Conservation (phyloP, 2,888 invertebrate species). For the Dyspetes luteomarginatus region DNA sequence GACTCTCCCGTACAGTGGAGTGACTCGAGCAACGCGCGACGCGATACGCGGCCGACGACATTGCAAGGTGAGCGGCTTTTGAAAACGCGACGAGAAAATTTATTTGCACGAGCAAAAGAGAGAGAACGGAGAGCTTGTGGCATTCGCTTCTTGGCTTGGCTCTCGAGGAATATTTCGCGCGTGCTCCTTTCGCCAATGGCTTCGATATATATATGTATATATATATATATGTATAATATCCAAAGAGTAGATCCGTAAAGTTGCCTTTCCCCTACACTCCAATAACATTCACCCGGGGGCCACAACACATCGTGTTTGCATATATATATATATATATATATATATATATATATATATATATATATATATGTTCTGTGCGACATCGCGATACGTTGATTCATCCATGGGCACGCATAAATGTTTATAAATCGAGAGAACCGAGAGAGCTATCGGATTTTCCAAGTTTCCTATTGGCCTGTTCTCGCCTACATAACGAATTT, state of each 20-base stretch:
- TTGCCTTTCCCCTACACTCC: conserved; percentile 20
- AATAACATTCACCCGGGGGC: conserved; percentile 11
- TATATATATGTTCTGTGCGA: conserved; percentile 21
- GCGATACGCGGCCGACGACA: conserved; percentile 62
- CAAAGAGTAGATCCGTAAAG: conserved; percentile 16
- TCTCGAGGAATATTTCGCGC: conserved; percentile 52
- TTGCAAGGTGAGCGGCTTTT: conserved; percentile 67
- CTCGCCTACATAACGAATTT: neutral
- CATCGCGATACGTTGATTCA: conserved; percentile 62
- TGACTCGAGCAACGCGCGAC: conserved; percentile 29
- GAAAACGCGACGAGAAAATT: conserved; percentile 61
- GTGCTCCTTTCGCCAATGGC: conserved; percentile 57
- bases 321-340: neutral
- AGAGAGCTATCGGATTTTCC: conserved; percentile 42
- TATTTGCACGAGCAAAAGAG: conserved; percentile 39
- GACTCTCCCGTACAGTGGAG: conserved; percentile 6
- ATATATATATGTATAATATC: neutral
- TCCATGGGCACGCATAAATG: conserved; percentile 46
- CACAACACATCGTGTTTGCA: conserved; percentile 3
- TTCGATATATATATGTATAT: neutral
- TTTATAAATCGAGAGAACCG: conserved; percentile 32
- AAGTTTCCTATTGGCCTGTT: conserved; percentile 2
- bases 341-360: neutral
- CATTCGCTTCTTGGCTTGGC: conserved; percentile 35
- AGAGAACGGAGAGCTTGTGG: neutral